Conservation (phyloP, 2,797 vertebrate genomes). For the Anniella stebbinsi region DNA sequence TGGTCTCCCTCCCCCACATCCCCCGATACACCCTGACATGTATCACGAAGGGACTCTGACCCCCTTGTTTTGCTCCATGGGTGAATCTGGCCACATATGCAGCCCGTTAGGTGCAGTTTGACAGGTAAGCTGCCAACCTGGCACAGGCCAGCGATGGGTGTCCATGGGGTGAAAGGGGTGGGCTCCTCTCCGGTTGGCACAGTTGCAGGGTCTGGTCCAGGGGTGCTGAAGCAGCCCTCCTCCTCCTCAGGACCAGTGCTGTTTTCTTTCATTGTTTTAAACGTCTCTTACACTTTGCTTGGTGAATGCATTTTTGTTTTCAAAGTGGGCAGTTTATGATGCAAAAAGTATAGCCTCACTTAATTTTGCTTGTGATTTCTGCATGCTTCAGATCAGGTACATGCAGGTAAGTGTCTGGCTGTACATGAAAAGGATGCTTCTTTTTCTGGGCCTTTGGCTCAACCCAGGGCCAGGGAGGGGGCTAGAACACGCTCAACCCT, state of each 20-base stretch:
- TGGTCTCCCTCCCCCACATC: too few relatives aligned
- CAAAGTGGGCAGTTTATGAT: background rate
- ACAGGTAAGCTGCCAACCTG: too few relatives aligned
- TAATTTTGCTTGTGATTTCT: conserved; percentile 77
- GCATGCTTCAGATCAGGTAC: conserved; percentile 96
- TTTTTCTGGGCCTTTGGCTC: background rate
- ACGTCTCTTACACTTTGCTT: fast-evolving
- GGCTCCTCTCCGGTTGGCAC: background rate
- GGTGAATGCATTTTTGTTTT: background rate
- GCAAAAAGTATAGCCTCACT: conserved; percentile 31
- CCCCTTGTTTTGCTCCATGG: too few relatives aligned
- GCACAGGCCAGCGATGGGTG: too few relatives aligned
- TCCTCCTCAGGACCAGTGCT: background rate
- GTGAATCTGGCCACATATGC: too few relatives aligned
- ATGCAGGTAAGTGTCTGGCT: conserved; percentile 91
- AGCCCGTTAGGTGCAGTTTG: too few relatives aligned
- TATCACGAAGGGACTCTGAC: too few relatives aligned
- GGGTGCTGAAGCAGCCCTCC: background rate
- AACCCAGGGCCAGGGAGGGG: background rate
- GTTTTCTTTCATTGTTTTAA: background rate
- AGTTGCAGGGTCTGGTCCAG: background rate
- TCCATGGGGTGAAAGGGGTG: too few relatives aligned
- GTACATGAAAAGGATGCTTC: background rate
- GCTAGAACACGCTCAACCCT: background rate
- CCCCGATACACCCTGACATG: too few relatives aligned